Evolutionary conservation across 1,140 invertebrate species (phyloP), one percentile per base, ranked within the genome.

Genomic region (Cherax quadricarinatus): DNA sequence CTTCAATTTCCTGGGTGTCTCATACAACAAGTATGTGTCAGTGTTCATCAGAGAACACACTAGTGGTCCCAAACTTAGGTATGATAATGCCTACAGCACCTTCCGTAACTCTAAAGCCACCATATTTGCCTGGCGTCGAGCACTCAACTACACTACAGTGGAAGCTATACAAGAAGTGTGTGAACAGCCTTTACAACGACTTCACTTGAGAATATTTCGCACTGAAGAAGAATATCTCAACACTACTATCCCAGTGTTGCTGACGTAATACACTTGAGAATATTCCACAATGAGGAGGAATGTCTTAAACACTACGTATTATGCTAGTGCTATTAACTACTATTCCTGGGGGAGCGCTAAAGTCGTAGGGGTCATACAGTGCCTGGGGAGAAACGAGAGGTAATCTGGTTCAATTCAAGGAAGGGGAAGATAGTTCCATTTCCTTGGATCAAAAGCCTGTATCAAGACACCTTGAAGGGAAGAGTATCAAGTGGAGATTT

Each of bases 1-100:
- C 21, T 94, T 94, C 60, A 48, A 93, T 0, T 94, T 94, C 89
- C 83, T 94, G 4, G 75, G 92, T 0, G 51, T 95, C 5, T 80
- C 93, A 7, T 91, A 78, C 79, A 86, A 93, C 49, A 91, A 85
- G 51, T 75, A 88, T 73, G 89, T 94, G 60, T 57, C 82, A 14
- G 75, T 14, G 9, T 94, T 93, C 80, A 82, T 94, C 5, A 88
- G 86, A 18, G 89, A 89, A 1, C 93, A 94, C 84, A 94, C 94
- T 5, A 85, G 75, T 6, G 78, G 89, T 53, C 60, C 81, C 51
- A 87, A 75, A 57, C 24, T 60, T 14, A 85, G 78, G 83, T 80
- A 57, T n/a, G 66, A 82, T 30, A 57, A 66, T 41, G 83, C 93
- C 16, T 94, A 94, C 89, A 84, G 93, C 3, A 94, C 93, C 2